These are phyloP conservation scores for Melikaiella ostensackeni DNA, from an alignment of 2,888 invertebrate genomes.

Conservation along the genomic window DNA sequence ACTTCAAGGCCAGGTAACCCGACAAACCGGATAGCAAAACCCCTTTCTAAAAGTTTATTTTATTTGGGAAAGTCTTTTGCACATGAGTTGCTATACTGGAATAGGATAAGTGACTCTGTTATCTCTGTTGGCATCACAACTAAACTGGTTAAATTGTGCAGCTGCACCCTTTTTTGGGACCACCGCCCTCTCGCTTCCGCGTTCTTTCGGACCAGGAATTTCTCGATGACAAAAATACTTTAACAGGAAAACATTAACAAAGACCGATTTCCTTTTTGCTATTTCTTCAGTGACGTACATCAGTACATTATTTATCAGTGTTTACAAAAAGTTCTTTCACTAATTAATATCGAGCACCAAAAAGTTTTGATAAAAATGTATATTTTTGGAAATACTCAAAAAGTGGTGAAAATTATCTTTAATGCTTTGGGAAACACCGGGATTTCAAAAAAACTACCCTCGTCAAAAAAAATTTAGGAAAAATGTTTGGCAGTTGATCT, in stretches of 20 bases:
- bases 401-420: too few species aligned
- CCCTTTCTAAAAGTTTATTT: slow-evolving; percentile 74
- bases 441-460: too few species aligned
- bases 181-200: slow-evolving; percentile 50
- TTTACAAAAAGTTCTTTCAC: too few species aligned
- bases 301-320: too few species aligned
- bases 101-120: neutral
- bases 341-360: too few species aligned
- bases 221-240: neutral
- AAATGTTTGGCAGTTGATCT: too few species aligned
- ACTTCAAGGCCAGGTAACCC: slow-evolving; percentile 62
- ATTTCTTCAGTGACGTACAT: neutral
- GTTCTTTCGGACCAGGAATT: slow-evolving; percentile 38
- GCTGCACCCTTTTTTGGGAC: slow-evolving; percentile 47
- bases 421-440: too few species aligned
- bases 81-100: neutral
- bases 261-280: neutral
- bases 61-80: slow-evolving; percentile 69
- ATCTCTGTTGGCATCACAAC: neutral
- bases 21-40: slow-evolving; percentile 50
- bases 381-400: too few species aligned
- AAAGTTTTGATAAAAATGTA: too few species aligned
- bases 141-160: neutral
- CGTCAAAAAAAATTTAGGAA: too few species aligned
- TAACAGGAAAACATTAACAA: neutral